Conservation (phyloP, 1,140 invertebrate genomes). For the Nasonia vitripennis region DNA sequence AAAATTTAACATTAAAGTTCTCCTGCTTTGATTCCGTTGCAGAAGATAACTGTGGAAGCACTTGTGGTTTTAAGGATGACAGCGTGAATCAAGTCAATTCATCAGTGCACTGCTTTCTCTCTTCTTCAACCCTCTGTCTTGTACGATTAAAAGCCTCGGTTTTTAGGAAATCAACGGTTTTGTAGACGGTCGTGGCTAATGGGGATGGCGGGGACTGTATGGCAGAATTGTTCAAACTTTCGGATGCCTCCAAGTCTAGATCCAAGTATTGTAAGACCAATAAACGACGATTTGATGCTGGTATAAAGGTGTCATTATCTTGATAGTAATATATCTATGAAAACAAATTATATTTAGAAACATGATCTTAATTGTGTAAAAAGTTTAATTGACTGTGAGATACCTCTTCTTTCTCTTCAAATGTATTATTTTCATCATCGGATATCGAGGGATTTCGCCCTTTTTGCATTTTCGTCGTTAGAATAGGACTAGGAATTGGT, state of each 20-base stretch:
- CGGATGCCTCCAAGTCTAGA: constrained; percentile 80
- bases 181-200: constrained; percentile 84
- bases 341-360: constrained; percentile 49
- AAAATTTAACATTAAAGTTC: constrained; percentile 37
- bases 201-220: constrained; percentile 68
- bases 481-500: constrained; percentile 76
- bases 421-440: constrained; percentile 70
- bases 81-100: constrained; percentile 63
- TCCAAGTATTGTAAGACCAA: constrained; percentile 83
- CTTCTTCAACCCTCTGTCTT: constrained; percentile 85
- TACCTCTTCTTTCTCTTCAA: constrained; percentile 71
- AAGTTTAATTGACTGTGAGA: background rate
- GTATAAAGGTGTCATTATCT: constrained; percentile 70
- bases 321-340: constrained; percentile 72
- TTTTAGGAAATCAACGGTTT: constrained; percentile 93
- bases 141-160: constrained; percentile 93
- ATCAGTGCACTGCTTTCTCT: constrained; percentile 72
- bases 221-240: constrained; percentile 65
- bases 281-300: constrained; percentile 66
- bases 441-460: constrained; percentile 67
- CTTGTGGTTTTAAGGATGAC: constrained; percentile 24
- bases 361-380: constrained; percentile 24
- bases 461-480: constrained; percentile 61
- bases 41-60: constrained; percentile 44
- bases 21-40: constrained; percentile 9